These are phyloP conservation scores for Naso thynnoides DNA, from an alignment of 2,797 vertebrate genomes.

Conservation along the genomic window DNA sequence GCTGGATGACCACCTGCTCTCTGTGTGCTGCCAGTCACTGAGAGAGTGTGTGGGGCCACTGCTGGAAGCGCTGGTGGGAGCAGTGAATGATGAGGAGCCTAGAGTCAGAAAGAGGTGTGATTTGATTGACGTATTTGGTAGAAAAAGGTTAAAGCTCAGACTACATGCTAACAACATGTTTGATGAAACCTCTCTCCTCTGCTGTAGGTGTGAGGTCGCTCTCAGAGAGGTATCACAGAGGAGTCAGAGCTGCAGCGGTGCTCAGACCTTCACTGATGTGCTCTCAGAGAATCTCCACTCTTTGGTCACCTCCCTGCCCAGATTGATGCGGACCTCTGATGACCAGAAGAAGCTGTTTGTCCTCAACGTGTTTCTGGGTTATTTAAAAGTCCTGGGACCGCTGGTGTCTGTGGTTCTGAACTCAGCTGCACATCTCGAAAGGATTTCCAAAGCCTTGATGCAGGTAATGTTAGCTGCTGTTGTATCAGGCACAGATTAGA, in stretches of 20 bases:
- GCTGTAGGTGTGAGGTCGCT: conserved; percentile 70
- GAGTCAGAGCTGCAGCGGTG: conserved; percentile 68
- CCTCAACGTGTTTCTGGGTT: conserved; percentile 91
- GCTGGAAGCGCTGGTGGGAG: conserved; percentile 90
- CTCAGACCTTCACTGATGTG: conserved; percentile 86
- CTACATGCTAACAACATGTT: background rate
- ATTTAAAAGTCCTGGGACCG: conserved; percentile 92
- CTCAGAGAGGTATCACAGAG: conserved; percentile 82
- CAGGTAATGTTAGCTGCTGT: conserved; percentile 73
- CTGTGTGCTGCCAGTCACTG: conserved; percentile 86
- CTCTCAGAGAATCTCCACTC: conserved; percentile 94
- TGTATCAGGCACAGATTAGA: too few species aligned
- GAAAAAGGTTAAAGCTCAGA: background rate
- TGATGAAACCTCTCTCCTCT: conserved; percentile 1
- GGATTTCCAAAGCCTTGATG: conserved; percentile 91
- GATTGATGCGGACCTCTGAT: conserved; percentile 92
- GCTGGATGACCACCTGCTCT: conserved; percentile 85
- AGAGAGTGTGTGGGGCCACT: conserved; percentile 84
- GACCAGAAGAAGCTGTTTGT: conserved; percentile 91
- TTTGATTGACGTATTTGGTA: conserved; percentile 1
- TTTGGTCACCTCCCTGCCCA: conserved; percentile 90
- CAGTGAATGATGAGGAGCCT: conserved; percentile 88
- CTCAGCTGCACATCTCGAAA: conserved; percentile 88
- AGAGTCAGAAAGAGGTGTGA: conserved; percentile 84
- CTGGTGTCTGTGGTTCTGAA: conserved; percentile 87